Conservation (phyloP, 2,888 invertebrate genomes). For the Mesopsocus fuscifrons region DNA sequence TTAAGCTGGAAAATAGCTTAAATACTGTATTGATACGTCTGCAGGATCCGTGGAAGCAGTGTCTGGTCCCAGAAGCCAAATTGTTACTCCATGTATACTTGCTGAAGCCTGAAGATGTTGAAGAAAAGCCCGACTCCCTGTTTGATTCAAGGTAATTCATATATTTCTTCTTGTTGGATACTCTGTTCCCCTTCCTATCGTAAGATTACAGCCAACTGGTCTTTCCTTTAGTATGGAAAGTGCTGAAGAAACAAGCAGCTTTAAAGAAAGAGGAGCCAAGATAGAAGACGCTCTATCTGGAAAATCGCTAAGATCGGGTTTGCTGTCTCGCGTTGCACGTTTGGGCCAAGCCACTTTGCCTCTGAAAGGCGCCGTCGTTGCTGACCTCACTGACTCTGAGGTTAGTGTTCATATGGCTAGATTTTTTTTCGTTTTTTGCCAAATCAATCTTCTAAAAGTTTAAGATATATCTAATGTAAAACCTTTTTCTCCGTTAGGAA, state of each 20-base stretch:
- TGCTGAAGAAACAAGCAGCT: background rate
- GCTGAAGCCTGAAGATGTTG: too few relatives aligned
- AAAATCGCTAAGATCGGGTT: conserved; percentile 24
- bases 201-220: too few relatives aligned
- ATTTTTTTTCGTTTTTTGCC: too few relatives aligned
- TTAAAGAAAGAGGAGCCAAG: background rate
- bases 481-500: conserved; percentile 12
- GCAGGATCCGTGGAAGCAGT: too few relatives aligned
- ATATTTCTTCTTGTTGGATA: background rate
- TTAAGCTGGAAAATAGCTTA: too few relatives aligned
- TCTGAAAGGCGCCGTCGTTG: conserved; percentile 17
- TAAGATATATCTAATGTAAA: background rate
- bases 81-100: too few relatives aligned
- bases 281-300: conserved; percentile 9
- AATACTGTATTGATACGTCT: too few relatives aligned
- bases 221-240: background rate
- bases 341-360: conserved; percentile 35
- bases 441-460: too few relatives aligned
- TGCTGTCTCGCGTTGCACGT: conserved; percentile 35
- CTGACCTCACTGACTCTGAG: conserved; percentile 27
- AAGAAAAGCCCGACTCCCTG: background rate
- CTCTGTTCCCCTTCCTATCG: background rate
- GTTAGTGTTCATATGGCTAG: too few relatives aligned
- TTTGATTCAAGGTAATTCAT: conserved; percentile 7
- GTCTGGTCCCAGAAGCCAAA: too few relatives aligned